Base-by-base conservation (phyloP, 1,140 invertebrate genomes). In the Drosophila malerkotliana region DNA sequence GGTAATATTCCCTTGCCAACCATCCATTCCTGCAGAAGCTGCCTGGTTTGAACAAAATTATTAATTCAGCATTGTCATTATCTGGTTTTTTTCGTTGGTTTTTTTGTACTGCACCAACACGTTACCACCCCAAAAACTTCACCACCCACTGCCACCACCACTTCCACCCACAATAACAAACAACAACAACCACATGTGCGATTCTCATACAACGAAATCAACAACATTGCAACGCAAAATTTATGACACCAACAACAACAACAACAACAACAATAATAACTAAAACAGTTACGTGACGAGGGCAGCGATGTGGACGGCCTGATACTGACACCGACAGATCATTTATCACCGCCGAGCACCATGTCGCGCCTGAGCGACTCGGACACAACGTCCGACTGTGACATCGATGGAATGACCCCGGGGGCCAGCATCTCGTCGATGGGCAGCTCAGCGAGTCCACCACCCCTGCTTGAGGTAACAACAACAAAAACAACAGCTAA, bases 331-430 rank as follows among this genome's bases (percentile, higher is more conserved):
- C 95, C 95, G 62, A 96, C 95, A 78, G 97, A 98, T 92, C 98
- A 98, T 93, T 93, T 98, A 62, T 98, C 98, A 79, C 98, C 98
- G 39, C 97, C 97, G 67, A 96, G 96, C 69, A 96, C 95, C 15
- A 96, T 96, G 59, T 97, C 97, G 57, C 94, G 97, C 14, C 94
- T 98, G 72, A 98, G 97, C 74, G 98, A 99, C 92, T 97, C 96
- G 26, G 97, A 99, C 93, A 96, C 96, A 15, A 94, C 94, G 66
- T 98, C 97, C 76, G 98, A 99, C 92, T 96, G 97, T 91, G 97
- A 98, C 92, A 94, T 96, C 77, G 96, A 97, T 90, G 95, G 94
- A 88, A 92, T 93, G 92, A 95, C 92, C 92, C 94, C 76, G 93
- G 95, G 85, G 53, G 95, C 96, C 54, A 97, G 96, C 91, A 94